Conservation (phyloP, 1,140 invertebrate species). For the Anthonomus grandis region DNA sequence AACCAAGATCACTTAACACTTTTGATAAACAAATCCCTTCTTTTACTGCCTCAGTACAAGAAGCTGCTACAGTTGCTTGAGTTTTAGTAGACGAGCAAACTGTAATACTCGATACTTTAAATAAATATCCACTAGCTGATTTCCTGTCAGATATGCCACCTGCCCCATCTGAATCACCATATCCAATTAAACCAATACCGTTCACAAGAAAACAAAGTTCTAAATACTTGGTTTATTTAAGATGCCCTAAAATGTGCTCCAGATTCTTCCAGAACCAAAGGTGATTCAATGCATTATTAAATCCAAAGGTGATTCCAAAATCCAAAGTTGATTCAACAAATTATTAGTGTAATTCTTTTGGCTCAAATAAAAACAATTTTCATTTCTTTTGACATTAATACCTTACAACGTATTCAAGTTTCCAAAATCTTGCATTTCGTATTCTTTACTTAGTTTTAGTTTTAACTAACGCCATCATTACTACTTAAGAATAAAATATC, state of each 20-base stretch:
- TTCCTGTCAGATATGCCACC: slow-evolving; percentile 37
- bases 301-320: too few species aligned
- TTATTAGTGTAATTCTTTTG: too few species aligned
- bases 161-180: slow-evolving; percentile 49
- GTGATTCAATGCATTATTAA: too few species aligned
- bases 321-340: too few species aligned
- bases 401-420: too few species aligned
- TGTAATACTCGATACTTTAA: slow-evolving; percentile 36
- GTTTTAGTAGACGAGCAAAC: slow-evolving; percentile 29
- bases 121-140: slow-evolving; percentile 33
- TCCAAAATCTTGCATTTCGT: too few species aligned
- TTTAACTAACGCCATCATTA: too few species aligned
- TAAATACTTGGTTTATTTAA: neutral
- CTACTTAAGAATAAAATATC: too few species aligned
- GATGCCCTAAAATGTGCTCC: neutral
- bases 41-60: slow-evolving; percentile 53
- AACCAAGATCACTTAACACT: slow-evolving; percentile 7
- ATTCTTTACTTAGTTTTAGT: too few species aligned
- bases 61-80: slow-evolving; percentile 18
- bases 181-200: slow-evolving; percentile 25
- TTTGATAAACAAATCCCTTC: slow-evolving; percentile 11
- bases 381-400: too few species aligned
- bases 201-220: too few species aligned
- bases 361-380: too few species aligned
- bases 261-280: neutral